Conservation (phyloP, 2,113 vertebrate species). For the Aptenodytes patagonicus region DNA sequence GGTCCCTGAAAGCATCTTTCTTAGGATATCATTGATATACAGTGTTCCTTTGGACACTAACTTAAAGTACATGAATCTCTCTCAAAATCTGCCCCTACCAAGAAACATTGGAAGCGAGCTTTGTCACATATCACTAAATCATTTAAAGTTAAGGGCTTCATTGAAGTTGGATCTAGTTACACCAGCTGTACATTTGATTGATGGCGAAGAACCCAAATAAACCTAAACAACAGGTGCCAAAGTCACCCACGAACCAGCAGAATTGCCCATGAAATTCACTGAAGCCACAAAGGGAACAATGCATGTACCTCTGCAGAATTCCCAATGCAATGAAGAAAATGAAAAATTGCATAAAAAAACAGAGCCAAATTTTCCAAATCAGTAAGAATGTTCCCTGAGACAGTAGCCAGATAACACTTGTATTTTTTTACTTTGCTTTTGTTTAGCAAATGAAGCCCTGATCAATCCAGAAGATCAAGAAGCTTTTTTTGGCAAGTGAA, state of each 20-base stretch:
- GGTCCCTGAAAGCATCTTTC: not conserved
- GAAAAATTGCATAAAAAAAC: not conserved
- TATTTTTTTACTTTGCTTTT: not conserved
- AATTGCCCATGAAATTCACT: not conserved
- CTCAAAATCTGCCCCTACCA: not conserved
- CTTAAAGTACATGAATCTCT: not conserved
- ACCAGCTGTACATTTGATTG: not conserved
- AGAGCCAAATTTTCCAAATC: not conserved
- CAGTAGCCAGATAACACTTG: not conserved
- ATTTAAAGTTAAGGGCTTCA: not conserved
- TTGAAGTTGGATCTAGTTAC: not conserved
- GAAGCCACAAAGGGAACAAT: not conserved
- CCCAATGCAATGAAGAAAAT: not conserved
- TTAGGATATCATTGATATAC: not conserved
- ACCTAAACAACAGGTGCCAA: not conserved
- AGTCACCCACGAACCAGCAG: not conserved
- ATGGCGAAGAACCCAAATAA: not conserved
- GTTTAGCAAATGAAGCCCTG: not conserved
- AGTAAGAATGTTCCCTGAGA: not conserved
- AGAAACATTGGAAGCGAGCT: not conserved
- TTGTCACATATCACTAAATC: not conserved
- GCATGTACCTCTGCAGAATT: not conserved
- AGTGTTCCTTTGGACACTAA: not conserved
- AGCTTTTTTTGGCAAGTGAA: not conserved
- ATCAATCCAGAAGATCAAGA: not conserved